Evolutionary conservation across 1,140 invertebrate species (phyloP).

Genomic region (Potamilus streckersoni): DNA sequence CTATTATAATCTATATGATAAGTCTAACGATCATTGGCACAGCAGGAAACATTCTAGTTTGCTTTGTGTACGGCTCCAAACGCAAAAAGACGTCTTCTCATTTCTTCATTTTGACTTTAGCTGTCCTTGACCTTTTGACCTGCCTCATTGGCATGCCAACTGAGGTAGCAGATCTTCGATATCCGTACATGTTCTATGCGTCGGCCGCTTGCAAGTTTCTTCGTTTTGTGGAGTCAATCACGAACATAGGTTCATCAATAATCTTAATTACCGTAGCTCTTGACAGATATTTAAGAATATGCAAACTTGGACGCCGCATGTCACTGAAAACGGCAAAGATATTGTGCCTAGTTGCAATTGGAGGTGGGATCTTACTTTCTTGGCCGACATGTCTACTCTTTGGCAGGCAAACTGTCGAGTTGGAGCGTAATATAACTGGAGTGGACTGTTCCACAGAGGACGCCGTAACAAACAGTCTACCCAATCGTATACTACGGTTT

Average conservation of each 20-base stretch:
- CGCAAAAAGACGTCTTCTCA: slow-evolving; percentile 54
- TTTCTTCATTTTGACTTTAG: slow-evolving; percentile 61
- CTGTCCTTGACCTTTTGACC: slow-evolving; percentile 58
- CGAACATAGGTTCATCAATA: slow-evolving; percentile 58
- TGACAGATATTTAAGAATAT: slow-evolving; percentile 59
- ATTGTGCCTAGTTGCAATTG: slow-evolving; percentile 51
- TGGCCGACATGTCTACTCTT: slow-evolving; percentile 60
- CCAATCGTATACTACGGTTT: slow-evolving; percentile 60
- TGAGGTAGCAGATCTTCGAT: slow-evolving; percentile 58
- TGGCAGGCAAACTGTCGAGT: slow-evolving; percentile 46
- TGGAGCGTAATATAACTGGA: slow-evolving; percentile 38
- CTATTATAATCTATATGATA: slow-evolving; percentile 56
- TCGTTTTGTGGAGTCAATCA: slow-evolving; percentile 56
- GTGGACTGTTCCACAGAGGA: slow-evolving; percentile 62
- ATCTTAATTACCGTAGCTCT: slow-evolving; percentile 59
- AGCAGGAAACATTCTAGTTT: slow-evolving; percentile 56
- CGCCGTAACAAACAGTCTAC: slow-evolving; percentile 49
- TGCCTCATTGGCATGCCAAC: slow-evolving; percentile 61
- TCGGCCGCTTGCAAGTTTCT: slow-evolving; percentile 58
- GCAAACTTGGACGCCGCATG: slow-evolving; percentile 53
- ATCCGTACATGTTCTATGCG: slow-evolving; percentile 59
- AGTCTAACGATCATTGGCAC: slow-evolving; percentile 55
- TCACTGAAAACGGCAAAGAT: slow-evolving; percentile 47
- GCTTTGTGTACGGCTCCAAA: slow-evolving; percentile 55
- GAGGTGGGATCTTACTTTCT: slow-evolving; percentile 49